These are phyloP conservation scores for Epinephelus malabaricus DNA, from an alignment of 2,797 vertebrate genomes.

Conservation along the genomic window DNA sequence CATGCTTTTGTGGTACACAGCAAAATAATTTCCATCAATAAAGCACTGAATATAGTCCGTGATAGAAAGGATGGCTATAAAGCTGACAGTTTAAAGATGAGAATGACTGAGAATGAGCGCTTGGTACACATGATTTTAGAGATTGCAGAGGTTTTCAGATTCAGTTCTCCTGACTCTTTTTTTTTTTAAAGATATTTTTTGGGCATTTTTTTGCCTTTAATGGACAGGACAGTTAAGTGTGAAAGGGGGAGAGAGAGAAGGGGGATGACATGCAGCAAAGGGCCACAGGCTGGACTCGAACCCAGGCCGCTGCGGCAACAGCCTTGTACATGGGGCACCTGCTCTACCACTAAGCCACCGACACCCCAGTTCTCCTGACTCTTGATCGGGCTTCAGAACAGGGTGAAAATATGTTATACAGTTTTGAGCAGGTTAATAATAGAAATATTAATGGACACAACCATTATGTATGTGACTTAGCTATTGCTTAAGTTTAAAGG, in stretches of 20 bases:
- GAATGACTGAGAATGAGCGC: background rate
- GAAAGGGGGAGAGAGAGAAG: too few relatives aligned
- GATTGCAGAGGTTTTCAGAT: background rate
- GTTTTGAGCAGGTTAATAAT: background rate
- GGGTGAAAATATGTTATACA: background rate
- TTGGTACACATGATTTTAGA: background rate
- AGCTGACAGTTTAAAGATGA: background rate
- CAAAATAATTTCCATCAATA: slow-evolving; percentile 18
- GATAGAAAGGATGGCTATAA: slow-evolving; percentile 5
- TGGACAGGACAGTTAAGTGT: too few relatives aligned
- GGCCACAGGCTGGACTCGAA: too few relatives aligned
- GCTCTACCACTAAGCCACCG: too few relatives aligned
- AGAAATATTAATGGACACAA: background rate
- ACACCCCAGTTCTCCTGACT: background rate
- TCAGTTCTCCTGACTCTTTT: background rate
- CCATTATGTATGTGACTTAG: background rate
- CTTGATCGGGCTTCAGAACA: background rate
- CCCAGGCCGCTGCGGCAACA: too few relatives aligned
- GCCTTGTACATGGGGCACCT: too few relatives aligned
- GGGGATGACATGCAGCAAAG: too few relatives aligned
- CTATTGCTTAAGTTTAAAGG: too few relatives aligned
- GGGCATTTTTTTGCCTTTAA: too few relatives aligned
- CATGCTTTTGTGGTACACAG: background rate
- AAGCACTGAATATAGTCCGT: background rate
- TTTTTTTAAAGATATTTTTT: too few relatives aligned